Evolutionary conservation across 2,113 vertebrate species (phyloP).

Genomic region (Corythornis madagascariensis): DNA sequence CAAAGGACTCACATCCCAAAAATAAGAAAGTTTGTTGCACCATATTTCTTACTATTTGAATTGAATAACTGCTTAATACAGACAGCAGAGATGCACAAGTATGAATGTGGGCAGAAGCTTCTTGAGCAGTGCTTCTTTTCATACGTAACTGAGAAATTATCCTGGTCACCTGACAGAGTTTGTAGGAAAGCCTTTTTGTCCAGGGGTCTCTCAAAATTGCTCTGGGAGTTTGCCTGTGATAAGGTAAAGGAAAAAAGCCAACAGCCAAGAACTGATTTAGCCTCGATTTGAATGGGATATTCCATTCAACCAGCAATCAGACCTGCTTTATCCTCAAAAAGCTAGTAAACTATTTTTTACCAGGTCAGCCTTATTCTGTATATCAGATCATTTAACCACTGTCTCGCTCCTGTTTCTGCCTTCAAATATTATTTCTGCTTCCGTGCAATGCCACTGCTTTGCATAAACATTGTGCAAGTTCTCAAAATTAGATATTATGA

Average conservation of each 20-base stretch:
- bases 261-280: neutral
- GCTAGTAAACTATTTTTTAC: neutral
- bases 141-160: neutral
- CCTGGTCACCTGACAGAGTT: neutral
- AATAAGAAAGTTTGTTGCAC: neutral
- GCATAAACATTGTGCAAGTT: neutral
- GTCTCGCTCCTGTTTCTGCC: neutral
- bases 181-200: neutral
- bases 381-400: neutral
- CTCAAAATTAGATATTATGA: neutral
- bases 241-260: neutral
- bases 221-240: neutral
- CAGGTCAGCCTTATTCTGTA: neutral
- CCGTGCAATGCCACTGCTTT: neutral
- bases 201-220: neutral
- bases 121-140: neutral
- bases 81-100: neutral
- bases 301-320: neutral
- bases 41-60: neutral
- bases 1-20: neutral
- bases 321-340: neutral
- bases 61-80: neutral
- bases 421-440: neutral
- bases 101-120: neutral
- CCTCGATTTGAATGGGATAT: neutral